Evolutionary conservation across 2,113 vertebrate species (phyloP).

Genomic region (Coptodon rendalli): DNA sequence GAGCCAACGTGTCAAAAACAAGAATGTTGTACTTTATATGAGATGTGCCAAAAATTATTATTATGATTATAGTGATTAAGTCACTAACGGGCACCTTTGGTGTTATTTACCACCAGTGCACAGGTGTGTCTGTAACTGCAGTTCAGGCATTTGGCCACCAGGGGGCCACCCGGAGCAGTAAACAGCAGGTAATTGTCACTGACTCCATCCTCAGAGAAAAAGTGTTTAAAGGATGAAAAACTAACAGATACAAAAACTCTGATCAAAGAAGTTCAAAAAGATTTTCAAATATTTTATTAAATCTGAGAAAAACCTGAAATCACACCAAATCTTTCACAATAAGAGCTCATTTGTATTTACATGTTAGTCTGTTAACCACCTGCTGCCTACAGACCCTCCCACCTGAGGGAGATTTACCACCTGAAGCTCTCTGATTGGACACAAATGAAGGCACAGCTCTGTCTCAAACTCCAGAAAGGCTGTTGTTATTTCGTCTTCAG

Average conservation of each 20-base stretch:
- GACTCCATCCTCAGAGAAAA: background rate
- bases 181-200: too few relatives aligned
- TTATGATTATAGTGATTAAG: background rate
- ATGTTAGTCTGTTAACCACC: background rate
- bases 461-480: background rate
- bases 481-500: background rate
- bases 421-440: background rate
- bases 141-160: background rate
- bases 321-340: background rate
- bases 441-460: background rate
- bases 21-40: background rate
- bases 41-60: background rate
- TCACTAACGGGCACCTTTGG: background rate
- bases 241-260: background rate
- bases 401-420: background rate
- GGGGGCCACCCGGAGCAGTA: rapidly evolving
- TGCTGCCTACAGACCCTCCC: background rate
- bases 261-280: background rate
- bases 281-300: background rate
- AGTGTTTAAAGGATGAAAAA: background rate
- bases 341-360: background rate
- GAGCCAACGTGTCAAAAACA: too few relatives aligned
- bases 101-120: background rate
- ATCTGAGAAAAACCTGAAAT: background rate
- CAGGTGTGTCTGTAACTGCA: too few relatives aligned